These are phyloP conservation scores for Nannoperca obscura DNA, from an alignment of 2,797 vertebrate genomes.

Conservation along the genomic window DNA sequence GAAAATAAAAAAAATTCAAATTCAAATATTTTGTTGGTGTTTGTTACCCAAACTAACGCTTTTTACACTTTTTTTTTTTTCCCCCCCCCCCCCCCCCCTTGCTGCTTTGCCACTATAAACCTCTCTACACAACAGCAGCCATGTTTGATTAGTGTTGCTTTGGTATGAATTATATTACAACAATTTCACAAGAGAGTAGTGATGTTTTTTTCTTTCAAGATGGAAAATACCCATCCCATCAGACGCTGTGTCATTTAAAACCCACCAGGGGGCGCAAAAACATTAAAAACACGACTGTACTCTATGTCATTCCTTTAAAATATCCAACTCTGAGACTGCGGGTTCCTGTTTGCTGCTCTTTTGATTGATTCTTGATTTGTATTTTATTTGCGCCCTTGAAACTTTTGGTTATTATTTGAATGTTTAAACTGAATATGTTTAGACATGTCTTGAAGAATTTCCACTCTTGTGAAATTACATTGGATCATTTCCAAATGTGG, in stretches of 20 bases:
- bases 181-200: background rate
- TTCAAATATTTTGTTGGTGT: no score
- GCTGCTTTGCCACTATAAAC: conserved; percentile 27
- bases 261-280: conserved; percentile 69
- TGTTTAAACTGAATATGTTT: background rate
- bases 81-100: conserved; percentile 2
- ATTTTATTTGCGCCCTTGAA: background rate
- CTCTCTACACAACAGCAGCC: conserved; percentile 12
- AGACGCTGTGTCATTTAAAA: background rate
- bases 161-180: conserved; percentile 27
- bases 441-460: background rate
- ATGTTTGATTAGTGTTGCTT: conserved; percentile 33
- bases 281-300: conserved; percentile 31
- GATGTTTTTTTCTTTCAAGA: background rate
- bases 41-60: no score
- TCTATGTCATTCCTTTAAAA: background rate
- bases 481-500: background rate
- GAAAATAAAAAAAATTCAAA: no score
- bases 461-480: background rate
- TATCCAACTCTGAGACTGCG: background rate
- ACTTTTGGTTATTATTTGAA: background rate
- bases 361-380: background rate
- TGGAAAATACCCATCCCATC: background rate
- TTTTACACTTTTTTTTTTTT: no score
- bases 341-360: background rate